Percentiles rank a stretch among this genome's conserved stretches.
phyloP scores from a whole-genome alignment of 2,888 invertebrate species.

The Nomada lathburiana region DNA sequence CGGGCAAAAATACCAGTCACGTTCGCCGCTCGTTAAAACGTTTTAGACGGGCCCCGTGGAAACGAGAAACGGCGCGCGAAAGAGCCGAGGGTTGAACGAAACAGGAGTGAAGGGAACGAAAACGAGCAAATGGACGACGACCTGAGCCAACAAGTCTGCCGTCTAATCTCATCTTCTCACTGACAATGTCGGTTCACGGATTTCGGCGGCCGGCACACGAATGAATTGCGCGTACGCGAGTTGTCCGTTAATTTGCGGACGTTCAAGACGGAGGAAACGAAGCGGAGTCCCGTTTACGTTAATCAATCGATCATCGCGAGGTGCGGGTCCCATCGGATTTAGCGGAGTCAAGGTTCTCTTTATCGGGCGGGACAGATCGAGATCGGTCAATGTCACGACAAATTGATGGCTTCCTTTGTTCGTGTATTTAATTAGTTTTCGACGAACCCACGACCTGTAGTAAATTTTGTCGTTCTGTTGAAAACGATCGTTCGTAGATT shows the following conservation, averaged over 20 bases:
- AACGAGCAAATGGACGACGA: constrained; percentile 61
- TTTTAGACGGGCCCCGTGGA: background rate
- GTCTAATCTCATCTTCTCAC: constrained; percentile 57
- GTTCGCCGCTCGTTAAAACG: constrained; percentile 2
- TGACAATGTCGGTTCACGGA: constrained; percentile 31
- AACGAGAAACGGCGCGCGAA: constrained; percentile 17
- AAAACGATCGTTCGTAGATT: no score
- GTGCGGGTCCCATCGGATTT: constrained; percentile 5
- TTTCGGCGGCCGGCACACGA: background rate
- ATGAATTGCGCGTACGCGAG: background rate
- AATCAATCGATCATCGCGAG: constrained; percentile 11
- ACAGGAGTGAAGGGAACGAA: constrained; percentile 35
- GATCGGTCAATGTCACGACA: constrained; percentile 4
- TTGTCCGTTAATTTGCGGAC: background rate
- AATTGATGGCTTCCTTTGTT: background rate
- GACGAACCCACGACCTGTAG: no score
- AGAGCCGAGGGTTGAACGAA: constrained; percentile 25
- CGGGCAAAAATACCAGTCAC: constrained; percentile 1
- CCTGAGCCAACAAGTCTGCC: constrained; percentile 67
- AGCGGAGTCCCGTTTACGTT: background rate
- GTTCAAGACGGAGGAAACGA: background rate
- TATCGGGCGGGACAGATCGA: constrained; percentile 1
- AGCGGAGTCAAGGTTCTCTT: constrained; percentile 1
- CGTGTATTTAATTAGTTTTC: background rate
- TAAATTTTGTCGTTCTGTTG: no score